Percentiles rank a stretch among this genome's conserved stretches.
Conservation (phyloP, 2,888 invertebrate genomes). For the Minunthozetes semirufus region DNA sequence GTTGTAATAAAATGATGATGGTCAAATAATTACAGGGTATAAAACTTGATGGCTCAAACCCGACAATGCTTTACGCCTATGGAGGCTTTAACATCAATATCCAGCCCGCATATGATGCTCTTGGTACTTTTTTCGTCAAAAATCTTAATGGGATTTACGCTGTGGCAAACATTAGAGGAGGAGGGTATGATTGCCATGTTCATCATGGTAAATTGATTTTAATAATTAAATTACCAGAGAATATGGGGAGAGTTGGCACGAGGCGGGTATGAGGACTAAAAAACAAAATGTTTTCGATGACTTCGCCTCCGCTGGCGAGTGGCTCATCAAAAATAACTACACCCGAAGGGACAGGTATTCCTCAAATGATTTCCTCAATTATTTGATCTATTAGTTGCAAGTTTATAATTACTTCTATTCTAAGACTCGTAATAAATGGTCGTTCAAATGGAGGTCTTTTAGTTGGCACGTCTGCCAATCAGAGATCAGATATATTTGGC, state of each 20-base stretch:
- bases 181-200: constrained; percentile 29
- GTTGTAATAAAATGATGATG: not conserved
- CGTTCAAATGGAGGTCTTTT: constrained; percentile 34
- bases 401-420: not conserved
- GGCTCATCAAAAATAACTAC: constrained; percentile 27
- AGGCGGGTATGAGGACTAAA: constrained; percentile 23
- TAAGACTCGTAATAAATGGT: constrained; percentile 29
- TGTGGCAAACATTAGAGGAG: constrained; percentile 33
- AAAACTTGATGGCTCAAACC: constrained; percentile 46
- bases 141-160: constrained; percentile 32
- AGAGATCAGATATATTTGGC: constrained; percentile 28
- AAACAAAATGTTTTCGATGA: constrained; percentile 37
- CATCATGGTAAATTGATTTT: too few relatives aligned
- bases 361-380: too few relatives aligned
- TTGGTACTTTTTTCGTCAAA: constrained; percentile 32
- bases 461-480: constrained; percentile 27
- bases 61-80: constrained; percentile 52
- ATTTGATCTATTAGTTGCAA: too few relatives aligned
- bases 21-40: constrained; percentile 40
- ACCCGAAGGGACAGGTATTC: constrained; percentile 25
- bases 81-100: constrained; percentile 50
- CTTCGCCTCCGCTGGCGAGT: constrained; percentile 30
- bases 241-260: constrained; percentile 34
- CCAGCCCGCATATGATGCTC: constrained; percentile 25
- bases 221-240: constrained; percentile 19